Conservation (phyloP, 2,888 invertebrate species). For the Gryllus longicercus region DNA sequence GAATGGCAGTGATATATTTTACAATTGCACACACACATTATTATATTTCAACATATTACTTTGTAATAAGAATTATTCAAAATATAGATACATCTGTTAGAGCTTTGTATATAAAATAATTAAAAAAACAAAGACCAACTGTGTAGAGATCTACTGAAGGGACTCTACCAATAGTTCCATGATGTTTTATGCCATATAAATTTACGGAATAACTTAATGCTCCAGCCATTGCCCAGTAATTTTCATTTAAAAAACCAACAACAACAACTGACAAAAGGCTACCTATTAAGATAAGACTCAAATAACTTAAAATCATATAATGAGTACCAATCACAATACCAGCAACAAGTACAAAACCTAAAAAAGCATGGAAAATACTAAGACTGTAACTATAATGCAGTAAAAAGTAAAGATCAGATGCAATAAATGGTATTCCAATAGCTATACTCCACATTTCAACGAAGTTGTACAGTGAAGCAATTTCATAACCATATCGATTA, state of each 20-base stretch:
- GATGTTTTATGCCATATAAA: slow-evolving; percentile 43
- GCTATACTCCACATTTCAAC: slow-evolving; percentile 20
- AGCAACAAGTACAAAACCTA: slow-evolving; percentile 19
- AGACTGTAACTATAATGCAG: slow-evolving; percentile 21
- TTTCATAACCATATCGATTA: slow-evolving; percentile 24
- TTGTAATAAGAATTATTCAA: not conserved
- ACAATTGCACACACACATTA: too few relatives aligned
- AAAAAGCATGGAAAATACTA: not conserved
- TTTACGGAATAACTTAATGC: slow-evolving; percentile 43
- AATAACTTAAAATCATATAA: slow-evolving; percentile 39
- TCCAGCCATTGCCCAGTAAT: slow-evolving; percentile 42
- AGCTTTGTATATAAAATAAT: slow-evolving; percentile 44
- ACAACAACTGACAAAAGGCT: slow-evolving; percentile 42
- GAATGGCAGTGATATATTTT: too few relatives aligned
- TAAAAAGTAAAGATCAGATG: slow-evolving; percentile 21
- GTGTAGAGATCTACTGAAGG: slow-evolving; percentile 47
- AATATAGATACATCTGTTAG: slow-evolving; percentile 27
- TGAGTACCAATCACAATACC: not conserved
- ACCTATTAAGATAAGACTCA: slow-evolving; percentile 38
- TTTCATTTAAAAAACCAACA: slow-evolving; percentile 42
- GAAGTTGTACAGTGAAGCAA: slow-evolving; percentile 18
- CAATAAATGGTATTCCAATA: slow-evolving; percentile 25
- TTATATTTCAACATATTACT: too few relatives aligned
- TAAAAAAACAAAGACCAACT: slow-evolving; percentile 47
- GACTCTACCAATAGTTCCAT: slow-evolving; percentile 41